These are phyloP conservation scores for Gopherus evgoodei DNA, from an alignment of 2,113 vertebrate species.

Conservation along the genomic window DNA sequence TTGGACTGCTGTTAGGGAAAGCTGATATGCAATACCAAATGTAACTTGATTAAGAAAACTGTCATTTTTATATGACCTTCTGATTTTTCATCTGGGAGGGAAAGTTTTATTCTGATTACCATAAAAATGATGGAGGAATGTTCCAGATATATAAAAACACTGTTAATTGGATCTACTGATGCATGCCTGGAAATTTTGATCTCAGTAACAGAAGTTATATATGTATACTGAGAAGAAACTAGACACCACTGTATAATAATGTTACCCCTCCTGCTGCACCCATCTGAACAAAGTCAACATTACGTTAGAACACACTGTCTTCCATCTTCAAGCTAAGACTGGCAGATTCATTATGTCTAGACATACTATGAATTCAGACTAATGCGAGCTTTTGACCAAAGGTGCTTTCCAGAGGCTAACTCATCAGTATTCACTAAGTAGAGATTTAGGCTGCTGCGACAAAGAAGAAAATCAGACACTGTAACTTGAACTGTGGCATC, in stretches of 20 bases:
- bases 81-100: not conserved
- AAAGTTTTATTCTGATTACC: not conserved
- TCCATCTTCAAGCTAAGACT: not conserved
- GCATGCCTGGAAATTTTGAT: not conserved
- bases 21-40: not conserved
- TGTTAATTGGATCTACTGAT: not conserved
- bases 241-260: not conserved
- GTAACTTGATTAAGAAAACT: not conserved
- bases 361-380: constrained; percentile 36
- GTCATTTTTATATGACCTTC: not conserved
- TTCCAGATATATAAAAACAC: not conserved
- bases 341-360: constrained; percentile 28
- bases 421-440: constrained; percentile 42
- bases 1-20: not conserved
- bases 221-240: not conserved
- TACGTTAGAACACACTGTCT: not conserved
- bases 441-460: constrained; percentile 10
- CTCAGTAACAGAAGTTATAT: not conserved
- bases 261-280: not conserved
- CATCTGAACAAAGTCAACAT: not conserved
- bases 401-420: not conserved
- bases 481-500: constrained; percentile 30
- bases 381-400: constrained; percentile 29
- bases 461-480: constrained; percentile 27
- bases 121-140: not conserved